phyloP scores from a whole-genome alignment of 2,113 vertebrate species.

The Galeopterus variegatus region DNA sequence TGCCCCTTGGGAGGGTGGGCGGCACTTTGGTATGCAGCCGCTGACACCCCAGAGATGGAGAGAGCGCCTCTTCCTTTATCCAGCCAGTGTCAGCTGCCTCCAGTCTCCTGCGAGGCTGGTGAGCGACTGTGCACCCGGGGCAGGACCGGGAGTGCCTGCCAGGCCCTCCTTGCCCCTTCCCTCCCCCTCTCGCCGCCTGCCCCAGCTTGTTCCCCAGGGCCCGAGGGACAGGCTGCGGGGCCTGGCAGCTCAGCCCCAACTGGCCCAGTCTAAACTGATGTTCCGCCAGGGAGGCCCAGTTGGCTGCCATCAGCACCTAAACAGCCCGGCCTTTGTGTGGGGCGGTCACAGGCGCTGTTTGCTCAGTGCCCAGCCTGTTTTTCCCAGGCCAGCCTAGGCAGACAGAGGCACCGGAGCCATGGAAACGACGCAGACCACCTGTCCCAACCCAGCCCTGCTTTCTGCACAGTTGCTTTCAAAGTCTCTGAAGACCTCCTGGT shows the following conservation, averaged over 20 bases:
- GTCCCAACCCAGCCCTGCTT: neutral
- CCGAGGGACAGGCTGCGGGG: neutral
- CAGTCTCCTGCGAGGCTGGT: rapidly evolving
- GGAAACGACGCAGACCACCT: constrained; percentile 67
- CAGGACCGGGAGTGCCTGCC: neutral
- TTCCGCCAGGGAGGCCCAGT: neutral
- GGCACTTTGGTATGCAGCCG: rapidly evolving
- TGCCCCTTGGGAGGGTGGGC: neutral
- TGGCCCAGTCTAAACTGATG: neutral
- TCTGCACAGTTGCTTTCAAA: neutral
- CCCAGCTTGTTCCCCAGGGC: neutral
- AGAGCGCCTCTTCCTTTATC: rapidly evolving
- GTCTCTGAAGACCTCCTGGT: constrained; percentile 51
- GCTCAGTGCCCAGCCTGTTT: constrained; percentile 58
- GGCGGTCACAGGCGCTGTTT: neutral
- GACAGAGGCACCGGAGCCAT: constrained; percentile 34
- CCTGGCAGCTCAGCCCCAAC: neutral
- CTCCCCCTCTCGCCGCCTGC: neutral
- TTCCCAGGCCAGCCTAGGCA: constrained; percentile 53
- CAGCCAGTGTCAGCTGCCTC: rapidly evolving
- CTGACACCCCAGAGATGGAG: rapidly evolving
- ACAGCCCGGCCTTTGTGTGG: constrained; percentile 67
- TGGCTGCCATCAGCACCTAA: neutral
- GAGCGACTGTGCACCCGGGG: rapidly evolving
- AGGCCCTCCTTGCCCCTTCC: rapidly evolving